Evolutionary conservation across 1,140 invertebrate species (phyloP).

Genomic region (Drosophila persimilis): DNA sequence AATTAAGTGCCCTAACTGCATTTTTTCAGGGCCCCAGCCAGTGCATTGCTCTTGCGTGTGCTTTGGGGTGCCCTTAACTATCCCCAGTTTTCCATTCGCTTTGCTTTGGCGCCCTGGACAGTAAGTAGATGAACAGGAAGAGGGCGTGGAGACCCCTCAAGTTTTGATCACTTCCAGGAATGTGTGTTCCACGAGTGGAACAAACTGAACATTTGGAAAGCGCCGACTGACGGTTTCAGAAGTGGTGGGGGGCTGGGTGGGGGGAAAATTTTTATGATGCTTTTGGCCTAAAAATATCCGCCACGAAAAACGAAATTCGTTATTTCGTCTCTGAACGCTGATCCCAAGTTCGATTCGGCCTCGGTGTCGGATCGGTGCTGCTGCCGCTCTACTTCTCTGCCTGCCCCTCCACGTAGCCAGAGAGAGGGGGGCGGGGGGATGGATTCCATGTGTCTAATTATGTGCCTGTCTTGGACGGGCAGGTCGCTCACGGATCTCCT

Average conservation of each 20-base stretch:
- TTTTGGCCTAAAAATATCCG: slow-evolving; percentile 39
- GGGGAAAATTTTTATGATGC: slow-evolving; percentile 29
- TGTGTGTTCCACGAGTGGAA: background rate
- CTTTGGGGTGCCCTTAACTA: no score
- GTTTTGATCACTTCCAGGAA: slow-evolving; percentile 11
- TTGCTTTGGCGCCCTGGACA: no score
- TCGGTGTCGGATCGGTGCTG: no score
- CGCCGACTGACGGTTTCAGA: no score
- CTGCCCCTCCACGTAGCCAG: background rate
- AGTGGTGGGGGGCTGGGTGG: background rate
- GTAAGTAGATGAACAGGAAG: no score
- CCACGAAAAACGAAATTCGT: background rate
- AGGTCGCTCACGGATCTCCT: slow-evolving; percentile 16
- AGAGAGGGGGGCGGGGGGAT: background rate
- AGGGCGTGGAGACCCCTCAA: background rate
- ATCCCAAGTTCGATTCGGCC: slow-evolving; percentile 5
- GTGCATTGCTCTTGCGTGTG: no score
- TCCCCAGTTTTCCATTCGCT: no score
- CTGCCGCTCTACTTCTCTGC: background rate
- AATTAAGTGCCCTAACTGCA: slow-evolving; percentile 19
- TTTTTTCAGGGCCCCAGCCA: background rate
- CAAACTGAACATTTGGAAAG: background rate
- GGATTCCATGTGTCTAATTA: slow-evolving; percentile 23
- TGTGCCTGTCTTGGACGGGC: slow-evolving; percentile 31
- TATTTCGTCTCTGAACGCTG: background rate